Evolutionary conservation across 2,888 invertebrate species (phyloP), one percentile per base, ranked within the genome.

Genomic region (Lucinisca nassula): DNA sequence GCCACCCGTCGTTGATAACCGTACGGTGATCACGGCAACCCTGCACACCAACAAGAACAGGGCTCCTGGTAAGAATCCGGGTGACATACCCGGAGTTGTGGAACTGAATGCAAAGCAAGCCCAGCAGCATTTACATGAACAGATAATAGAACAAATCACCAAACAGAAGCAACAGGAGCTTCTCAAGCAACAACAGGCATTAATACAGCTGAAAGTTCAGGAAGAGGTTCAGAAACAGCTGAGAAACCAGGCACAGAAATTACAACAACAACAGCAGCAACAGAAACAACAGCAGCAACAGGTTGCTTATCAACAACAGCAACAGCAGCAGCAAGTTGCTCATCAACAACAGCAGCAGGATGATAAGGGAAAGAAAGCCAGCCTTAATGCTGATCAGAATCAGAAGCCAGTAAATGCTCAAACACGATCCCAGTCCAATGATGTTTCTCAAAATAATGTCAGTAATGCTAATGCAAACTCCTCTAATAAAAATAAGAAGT

Each of bases 111-210:
- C 67, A 21, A 67, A 67, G 35, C 67, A 67, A 35, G 67, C 51
- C 77, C 55, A 76, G 51, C 49, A 32, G 49, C 35, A 58, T 32
- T 55, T 49, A 30, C 45, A 75, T 45, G 35, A 55, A 58, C 58
- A 77, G 58, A 58, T 51, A 27, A 55, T 35, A 1, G 55, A 58
- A 55, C 35, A 49, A 51, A 49, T 24, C 12, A 45, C 67, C 30
- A 61, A 55, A 27, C 79, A 61, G n/a, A 85, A 88, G 49, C 88
- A 88, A 38, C 82, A 85, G 27, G 88, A 88, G 37, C 55, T 88
- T 38, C 82, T 85, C 37, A 83, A 80, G 45, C 82, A 88, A 77
- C 82, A 91, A 45, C 83, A 88, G 70, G 85, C 84, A 75, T 81
- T 84, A 24, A 85, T 88, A n/a, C 82, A 88, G 40, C 75, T 85